Conservation (phyloP, 2,888 invertebrate genomes). For the Chymomyza fuscimana region DNA sequence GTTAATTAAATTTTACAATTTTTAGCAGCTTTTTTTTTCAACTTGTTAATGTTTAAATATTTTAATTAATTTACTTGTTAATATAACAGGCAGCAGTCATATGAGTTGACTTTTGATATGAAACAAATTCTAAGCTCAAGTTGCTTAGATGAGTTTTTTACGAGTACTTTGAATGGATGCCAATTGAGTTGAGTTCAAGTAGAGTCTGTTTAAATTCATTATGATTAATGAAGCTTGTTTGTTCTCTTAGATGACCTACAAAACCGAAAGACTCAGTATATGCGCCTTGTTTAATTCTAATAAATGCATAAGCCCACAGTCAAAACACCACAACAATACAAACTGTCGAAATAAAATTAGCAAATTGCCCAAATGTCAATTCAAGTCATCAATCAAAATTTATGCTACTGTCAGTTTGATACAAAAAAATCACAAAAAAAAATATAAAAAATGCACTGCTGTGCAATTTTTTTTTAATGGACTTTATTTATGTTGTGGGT, state of each 20-base stretch:
- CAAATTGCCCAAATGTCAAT: slow-evolving; percentile 73
- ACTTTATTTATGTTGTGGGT: slow-evolving; percentile 33
- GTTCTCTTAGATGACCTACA: slow-evolving; percentile 31
- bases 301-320: slow-evolving; percentile 28
- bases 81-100: slow-evolving; percentile 27
- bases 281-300: slow-evolving; percentile 32
- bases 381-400: slow-evolving; percentile 72
- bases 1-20: slow-evolving; percentile 60
- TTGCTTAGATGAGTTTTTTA: slow-evolving; percentile 6
- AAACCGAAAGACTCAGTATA: slow-evolving; percentile 11
- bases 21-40: background rate
- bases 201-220: slow-evolving; percentile 44
- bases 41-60: slow-evolving; percentile 3
- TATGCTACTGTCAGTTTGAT: slow-evolving; percentile 65
- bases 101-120: background rate
- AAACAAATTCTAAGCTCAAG: background rate
- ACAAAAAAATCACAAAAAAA: slow-evolving; percentile 28
- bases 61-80: slow-evolving; percentile 61
- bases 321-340: background rate
- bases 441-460: slow-evolving; percentile 9
- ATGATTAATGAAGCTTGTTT: slow-evolving; percentile 58
- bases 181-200: slow-evolving; percentile 30
- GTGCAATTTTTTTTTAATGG: slow-evolving; percentile 7
- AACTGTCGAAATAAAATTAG: slow-evolving; percentile 59
- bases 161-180: slow-evolving; percentile 35